Conservation (phyloP, 2,888 invertebrate species). For the Pseudoips prasinana region DNA sequence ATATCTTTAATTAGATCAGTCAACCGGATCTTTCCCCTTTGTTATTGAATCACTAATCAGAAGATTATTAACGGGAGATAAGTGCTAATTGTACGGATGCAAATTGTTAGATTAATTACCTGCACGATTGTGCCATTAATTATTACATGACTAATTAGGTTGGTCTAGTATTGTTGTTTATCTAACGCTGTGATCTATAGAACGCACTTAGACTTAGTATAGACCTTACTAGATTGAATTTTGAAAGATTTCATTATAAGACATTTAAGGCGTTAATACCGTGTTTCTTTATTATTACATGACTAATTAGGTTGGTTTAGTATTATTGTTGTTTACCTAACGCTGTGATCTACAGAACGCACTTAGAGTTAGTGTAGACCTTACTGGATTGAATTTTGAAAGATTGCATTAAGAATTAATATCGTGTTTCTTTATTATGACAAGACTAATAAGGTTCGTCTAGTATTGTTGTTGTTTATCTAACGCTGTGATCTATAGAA, state of each 20-base stretch:
- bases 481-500: no score
- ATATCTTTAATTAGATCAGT: not conserved
- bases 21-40: slow-evolving; percentile 12
- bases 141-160: slow-evolving; percentile 10
- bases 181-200: no score
- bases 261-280: no score
- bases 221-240: no score
- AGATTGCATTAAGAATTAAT: no score
- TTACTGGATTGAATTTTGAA: no score
- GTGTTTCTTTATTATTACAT: slow-evolving; percentile 15
- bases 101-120: slow-evolving; percentile 24
- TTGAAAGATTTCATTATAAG: no score
- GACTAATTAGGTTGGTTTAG: slow-evolving; percentile 5
- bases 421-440: slow-evolving; percentile 17
- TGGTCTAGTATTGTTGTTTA: slow-evolving; percentile 1
- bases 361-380: no score
- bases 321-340: no score
- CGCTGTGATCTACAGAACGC: no score
- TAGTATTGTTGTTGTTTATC: slow-evolving; percentile 1
- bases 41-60: slow-evolving; percentile 14
- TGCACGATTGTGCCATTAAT: slow-evolving; percentile 12
- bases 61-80: slow-evolving; percentile 21
- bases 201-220: no score
- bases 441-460: slow-evolving; percentile 5
- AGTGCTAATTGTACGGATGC: slow-evolving; percentile 19